A percentile compares a stretch with the other conserved stretches of the same genome.
Evolutionary conservation across 2,888 invertebrate genomes (phyloP).

Genomic region (Andricus curvator): DNA sequence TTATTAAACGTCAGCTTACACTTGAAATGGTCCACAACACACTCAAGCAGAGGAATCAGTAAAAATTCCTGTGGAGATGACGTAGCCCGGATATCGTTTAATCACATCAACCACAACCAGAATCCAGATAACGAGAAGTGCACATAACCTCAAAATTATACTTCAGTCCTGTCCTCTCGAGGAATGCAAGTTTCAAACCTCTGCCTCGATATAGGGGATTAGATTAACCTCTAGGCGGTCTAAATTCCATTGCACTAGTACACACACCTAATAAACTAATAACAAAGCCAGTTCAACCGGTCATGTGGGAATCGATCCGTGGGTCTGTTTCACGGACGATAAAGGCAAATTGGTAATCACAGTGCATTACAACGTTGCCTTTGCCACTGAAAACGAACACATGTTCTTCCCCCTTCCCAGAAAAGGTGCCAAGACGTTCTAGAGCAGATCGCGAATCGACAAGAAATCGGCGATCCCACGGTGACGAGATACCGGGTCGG

Average conservation of each 20-base stretch:
- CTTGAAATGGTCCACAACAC: neutral
- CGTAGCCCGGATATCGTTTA: slow-evolving; percentile 1
- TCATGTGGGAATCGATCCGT: slow-evolving; percentile 31
- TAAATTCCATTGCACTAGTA: neutral
- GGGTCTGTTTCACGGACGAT: slow-evolving; percentile 35
- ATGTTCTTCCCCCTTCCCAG: neutral
- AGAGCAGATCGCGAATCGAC: neutral
- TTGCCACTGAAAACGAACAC: slow-evolving; percentile 33
- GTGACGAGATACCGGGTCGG: neutral
- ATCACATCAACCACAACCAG: slow-evolving; percentile 9
- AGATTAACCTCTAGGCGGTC: neutral
- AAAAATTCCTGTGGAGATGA: neutral
- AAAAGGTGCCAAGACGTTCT: neutral
- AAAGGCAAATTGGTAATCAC: slow-evolving; percentile 36
- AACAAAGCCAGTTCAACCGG: slow-evolving; percentile 32
- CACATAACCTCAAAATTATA: slow-evolving; percentile 29
- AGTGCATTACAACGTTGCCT: slow-evolving; percentile 29
- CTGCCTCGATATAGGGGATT: neutral
- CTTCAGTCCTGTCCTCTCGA: neutral
- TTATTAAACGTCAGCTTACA: slow-evolving; percentile 5
- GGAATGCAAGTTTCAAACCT: neutral
- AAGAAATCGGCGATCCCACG: neutral
- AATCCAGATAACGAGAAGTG: slow-evolving; percentile 11
- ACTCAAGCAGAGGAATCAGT: neutral
- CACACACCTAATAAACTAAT: slow-evolving; percentile 28